Base-by-base conservation (phyloP, 2,797 vertebrate genomes). In the Coregonus sp. region DNA sequence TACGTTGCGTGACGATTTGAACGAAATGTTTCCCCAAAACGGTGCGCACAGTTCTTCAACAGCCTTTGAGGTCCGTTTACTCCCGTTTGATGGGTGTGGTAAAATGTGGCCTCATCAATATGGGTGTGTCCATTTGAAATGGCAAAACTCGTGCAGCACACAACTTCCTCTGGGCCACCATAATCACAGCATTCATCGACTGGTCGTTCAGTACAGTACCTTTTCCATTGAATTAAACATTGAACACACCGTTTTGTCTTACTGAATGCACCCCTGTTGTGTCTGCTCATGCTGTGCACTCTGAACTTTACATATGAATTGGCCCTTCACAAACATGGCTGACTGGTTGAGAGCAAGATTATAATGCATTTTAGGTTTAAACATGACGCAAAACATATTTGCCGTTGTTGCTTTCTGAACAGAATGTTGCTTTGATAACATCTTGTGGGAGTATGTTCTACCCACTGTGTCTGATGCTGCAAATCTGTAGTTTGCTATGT, bases 361-460 rank as follows among this genome's bases (percentile, higher is more conserved):
- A 7, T 25, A 61, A 25, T 20, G n/a, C 56, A 61, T 61, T 61
- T 20, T 25, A 11, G n/a, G 56, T 61, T 61, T 25, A 20, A 25
- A 61, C 54, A 59, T n/a, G 54, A 7, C 7, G 20, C 56, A 25
- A 4, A 80, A 69, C 35, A 40, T 56, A 29, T 18, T 12, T 29
- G 25, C 35, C 2, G 20, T 63, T 54, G 3, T 35, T 35, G 50
- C 25, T 78, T 61, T 20, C 75, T 73, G 4, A n/a, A n/a, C 33
- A 59, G 33, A 78, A 80, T 81, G 51, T n/a, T 35, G 71, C 33
- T n/a, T 75, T 59, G 31, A 33, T 74, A 80, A 4, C 20, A 33
- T 9, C 71, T 37, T 54, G 37, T 80, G 79, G 73, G 31, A 85
- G 72, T 84, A 56, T 73, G 77, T 83, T 84, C 68, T 37, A 74